Evolutionary conservation across 92 coral and sea anemone species (phyloP).

Genomic region (Plumapathes pennacea): DNA sequence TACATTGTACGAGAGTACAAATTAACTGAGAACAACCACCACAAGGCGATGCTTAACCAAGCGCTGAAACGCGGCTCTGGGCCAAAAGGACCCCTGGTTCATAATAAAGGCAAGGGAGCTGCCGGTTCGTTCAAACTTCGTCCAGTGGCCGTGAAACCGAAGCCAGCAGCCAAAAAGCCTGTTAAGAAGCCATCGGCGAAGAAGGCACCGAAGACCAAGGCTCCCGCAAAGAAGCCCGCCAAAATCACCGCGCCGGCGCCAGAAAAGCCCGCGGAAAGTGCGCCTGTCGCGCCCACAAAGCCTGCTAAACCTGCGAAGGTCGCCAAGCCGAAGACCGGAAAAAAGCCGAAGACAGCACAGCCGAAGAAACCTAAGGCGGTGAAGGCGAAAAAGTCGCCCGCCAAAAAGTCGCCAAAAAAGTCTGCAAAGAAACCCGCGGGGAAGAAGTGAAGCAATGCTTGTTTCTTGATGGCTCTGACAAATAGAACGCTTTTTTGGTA

Average conservation of each 20-base stretch:
- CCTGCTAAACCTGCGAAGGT: constrained; percentile 24
- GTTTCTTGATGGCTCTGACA: no score
- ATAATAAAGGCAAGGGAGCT: constrained; percentile 83
- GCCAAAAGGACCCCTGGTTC: constrained; percentile 61
- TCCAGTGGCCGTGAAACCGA: constrained; percentile 35
- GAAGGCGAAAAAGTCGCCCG: constrained; percentile 42
- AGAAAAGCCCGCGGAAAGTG: constrained; percentile 9
- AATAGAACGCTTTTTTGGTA: no score
- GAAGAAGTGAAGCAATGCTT: no score
- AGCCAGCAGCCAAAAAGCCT: constrained; percentile 24
- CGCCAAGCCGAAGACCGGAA: constrained; percentile 49
- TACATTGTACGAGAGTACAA: constrained; percentile 71
- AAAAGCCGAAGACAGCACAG: constrained; percentile 65
- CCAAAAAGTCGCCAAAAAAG: constrained; percentile 53
- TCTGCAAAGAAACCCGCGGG: constrained; percentile 38
- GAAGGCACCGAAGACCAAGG: constrained; percentile 25
- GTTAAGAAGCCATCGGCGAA: constrained; percentile 39
- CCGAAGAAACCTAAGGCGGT: constrained; percentile 86
- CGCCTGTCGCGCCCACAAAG: constrained; percentile 8
- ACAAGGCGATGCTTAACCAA: constrained; percentile 70
- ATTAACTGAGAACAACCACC: constrained; percentile 73
- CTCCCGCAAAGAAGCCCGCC: constrained; percentile 3
- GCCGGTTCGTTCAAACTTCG: constrained; percentile 83
- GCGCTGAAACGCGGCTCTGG: constrained; percentile 73
- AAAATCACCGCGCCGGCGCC: constrained; percentile 17